Conservation (phyloP, 2,888 invertebrate genomes). For the Lutraria lutraria region DNA sequence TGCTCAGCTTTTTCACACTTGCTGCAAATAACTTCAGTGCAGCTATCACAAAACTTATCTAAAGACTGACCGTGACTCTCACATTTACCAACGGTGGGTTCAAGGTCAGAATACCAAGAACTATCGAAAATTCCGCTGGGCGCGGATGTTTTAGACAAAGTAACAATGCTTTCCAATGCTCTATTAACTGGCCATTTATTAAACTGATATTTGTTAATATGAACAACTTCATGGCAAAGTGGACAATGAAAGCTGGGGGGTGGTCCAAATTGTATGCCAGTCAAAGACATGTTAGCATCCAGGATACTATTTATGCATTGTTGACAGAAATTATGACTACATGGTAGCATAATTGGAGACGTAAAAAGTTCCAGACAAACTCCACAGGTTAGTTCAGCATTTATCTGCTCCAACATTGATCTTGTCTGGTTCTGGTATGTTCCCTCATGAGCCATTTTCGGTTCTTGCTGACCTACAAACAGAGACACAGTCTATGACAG, state of each 20-base stretch:
- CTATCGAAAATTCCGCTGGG: constrained; percentile 70
- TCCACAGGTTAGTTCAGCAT: constrained; percentile 74
- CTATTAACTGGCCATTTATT: constrained; percentile 69
- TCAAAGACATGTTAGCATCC: constrained; percentile 51
- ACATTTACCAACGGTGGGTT: constrained; percentile 53
- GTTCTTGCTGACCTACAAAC: not conserved
- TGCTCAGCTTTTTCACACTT: constrained; percentile 58
- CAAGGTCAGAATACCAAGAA: constrained; percentile 69
- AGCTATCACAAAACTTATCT: constrained; percentile 71
- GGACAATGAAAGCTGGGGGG: constrained; percentile 71
- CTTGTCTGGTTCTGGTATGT: not conserved
- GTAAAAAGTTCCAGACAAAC: constrained; percentile 74
- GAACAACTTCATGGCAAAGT: constrained; percentile 68
- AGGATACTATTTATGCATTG: constrained; percentile 69
- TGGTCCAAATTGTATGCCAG: constrained; percentile 48
- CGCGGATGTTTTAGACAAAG: constrained; percentile 59
- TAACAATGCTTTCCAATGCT: constrained; percentile 71
- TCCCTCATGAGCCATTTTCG: not conserved
- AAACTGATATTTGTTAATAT: constrained; percentile 50
- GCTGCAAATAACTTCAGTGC: constrained; percentile 68
- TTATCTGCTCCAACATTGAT: constrained; percentile 49
- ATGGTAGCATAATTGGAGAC: constrained; percentile 71
- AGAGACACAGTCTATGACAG: no score
- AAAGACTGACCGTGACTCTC: constrained; percentile 56
- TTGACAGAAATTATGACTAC: constrained; percentile 76